Percentiles rank a stretch among this genome's conserved stretches.
phyloP scores from a whole-genome alignment of 2,797 vertebrate species.

The Trachurus trachurus region DNA sequence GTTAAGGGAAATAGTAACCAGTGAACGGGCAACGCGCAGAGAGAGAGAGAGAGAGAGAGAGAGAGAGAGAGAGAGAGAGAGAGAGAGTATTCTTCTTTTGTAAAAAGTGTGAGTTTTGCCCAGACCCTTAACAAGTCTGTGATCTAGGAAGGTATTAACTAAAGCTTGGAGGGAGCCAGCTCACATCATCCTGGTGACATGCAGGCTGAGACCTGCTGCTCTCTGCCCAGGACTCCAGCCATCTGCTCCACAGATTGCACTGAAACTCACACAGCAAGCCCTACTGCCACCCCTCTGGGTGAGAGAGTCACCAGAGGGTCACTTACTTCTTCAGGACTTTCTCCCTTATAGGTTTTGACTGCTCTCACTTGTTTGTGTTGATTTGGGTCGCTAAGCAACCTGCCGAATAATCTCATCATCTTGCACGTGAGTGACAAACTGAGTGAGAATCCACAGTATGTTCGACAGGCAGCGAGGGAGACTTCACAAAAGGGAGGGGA shows the following conservation, averaged over 20 bases:
- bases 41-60: constrained; percentile 8
- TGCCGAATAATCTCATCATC: constrained; percentile 55
- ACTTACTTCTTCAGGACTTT: constrained; percentile 87
- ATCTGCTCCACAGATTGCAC: constrained; percentile 93
- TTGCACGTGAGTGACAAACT: constrained; percentile 52
- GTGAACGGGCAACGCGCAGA: constrained; percentile 18
- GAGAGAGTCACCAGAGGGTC: constrained; percentile 90
- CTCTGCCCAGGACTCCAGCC: constrained; percentile 90
- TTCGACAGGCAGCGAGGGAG: constrained; percentile 36
- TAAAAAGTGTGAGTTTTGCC: constrained; percentile 68
- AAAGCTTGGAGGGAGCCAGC: constrained; percentile 78
- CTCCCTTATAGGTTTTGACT: constrained; percentile 71
- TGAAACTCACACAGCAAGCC: constrained; percentile 84
- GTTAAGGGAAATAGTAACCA: constrained; percentile 28
- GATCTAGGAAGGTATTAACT: constrained; percentile 83
- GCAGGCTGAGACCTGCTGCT: constrained; percentile 89
- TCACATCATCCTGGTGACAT: constrained; percentile 79
- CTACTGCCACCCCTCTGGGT: constrained; percentile 90
- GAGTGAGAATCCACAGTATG: constrained; percentile 27
- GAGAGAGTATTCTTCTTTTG: constrained; percentile 49
- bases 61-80: background rate
- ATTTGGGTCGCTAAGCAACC: constrained; percentile 57
- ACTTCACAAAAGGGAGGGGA: constrained; percentile 85
- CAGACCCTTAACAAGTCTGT: constrained; percentile 79
- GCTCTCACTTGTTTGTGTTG: constrained; percentile 57